Conservation (phyloP, 2,113 vertebrate species). For the Pelobates fuscus region DNA sequence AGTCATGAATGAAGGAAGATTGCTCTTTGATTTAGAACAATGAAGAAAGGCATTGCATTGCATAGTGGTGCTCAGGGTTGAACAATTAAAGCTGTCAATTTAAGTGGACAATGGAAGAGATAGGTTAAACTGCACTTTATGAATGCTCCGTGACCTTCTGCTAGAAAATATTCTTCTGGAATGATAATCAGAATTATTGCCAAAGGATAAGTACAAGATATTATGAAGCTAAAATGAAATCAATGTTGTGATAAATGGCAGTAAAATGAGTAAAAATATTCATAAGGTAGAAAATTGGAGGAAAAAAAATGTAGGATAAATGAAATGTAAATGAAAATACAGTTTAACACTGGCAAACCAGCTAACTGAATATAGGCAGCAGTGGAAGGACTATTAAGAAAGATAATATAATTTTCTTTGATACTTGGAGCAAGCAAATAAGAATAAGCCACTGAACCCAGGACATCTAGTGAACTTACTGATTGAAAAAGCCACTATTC, state of each 20-base stretch:
- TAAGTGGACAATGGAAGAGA: slow-evolving; percentile 60
- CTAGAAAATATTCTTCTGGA: slow-evolving; percentile 61
- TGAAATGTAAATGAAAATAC: neutral
- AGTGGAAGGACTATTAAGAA: too few species aligned
- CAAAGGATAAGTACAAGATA: slow-evolving; percentile 31
- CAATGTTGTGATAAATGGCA: neutral
- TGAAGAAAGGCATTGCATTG: slow-evolving; percentile 60
- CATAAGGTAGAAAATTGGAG: neutral
- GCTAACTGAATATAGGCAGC: neutral
- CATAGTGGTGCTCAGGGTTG: slow-evolving; percentile 56
- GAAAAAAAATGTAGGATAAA: neutral
- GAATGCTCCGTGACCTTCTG: slow-evolving; percentile 57
- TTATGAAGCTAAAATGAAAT: neutral
- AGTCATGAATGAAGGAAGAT: slow-evolving; percentile 59
- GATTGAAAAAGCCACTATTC: too few species aligned
- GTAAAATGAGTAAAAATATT: neutral
- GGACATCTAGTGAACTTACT: too few species aligned
- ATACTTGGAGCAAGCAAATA: too few species aligned
- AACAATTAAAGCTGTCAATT: slow-evolving; percentile 63
- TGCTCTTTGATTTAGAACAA: slow-evolving; percentile 64
- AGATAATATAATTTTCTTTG: too few species aligned
- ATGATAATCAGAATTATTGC: slow-evolving; percentile 56
- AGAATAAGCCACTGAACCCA: too few species aligned
- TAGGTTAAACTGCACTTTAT: slow-evolving; percentile 60
- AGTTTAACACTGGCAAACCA: neutral